These are phyloP conservation scores for Margarornis squamiger DNA, from an alignment of 2,797 vertebrate genomes.

Conservation along the genomic window DNA sequence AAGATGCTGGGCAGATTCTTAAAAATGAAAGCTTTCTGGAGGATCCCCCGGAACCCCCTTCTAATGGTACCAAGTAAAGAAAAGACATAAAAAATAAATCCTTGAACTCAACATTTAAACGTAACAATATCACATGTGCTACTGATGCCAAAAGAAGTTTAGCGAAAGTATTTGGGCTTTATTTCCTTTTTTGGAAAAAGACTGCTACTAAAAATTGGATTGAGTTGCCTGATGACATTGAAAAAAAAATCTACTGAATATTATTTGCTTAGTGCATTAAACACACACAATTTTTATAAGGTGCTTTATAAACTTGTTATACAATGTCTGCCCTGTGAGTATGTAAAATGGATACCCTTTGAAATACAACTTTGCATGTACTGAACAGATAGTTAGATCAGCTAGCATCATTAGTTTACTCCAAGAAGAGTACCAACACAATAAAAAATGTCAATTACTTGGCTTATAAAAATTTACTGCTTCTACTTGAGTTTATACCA, in stretches of 20 bases:
- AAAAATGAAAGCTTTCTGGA: conserved; percentile 9
- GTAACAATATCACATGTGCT: background rate
- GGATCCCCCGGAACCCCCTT: background rate
- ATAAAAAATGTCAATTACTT: conserved; percentile 25
- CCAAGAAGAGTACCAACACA: background rate
- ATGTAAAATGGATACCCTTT: background rate
- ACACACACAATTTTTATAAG: conserved; percentile 17
- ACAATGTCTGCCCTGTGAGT: background rate
- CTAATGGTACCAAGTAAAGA: background rate
- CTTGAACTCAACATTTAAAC: conserved; percentile 18
- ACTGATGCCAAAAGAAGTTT: conserved; percentile 29
- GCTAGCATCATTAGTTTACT: background rate
- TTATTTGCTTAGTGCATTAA: conserved; percentile 4
- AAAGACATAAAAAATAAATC: conserved; percentile 20
- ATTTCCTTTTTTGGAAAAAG: conserved; percentile 50
- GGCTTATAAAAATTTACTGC: conserved; percentile 7
- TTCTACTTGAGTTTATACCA: background rate
- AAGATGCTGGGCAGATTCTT: background rate
- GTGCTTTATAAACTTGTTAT: conserved; percentile 1
- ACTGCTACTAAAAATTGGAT: background rate
- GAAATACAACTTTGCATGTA: background rate
- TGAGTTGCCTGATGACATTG: background rate
- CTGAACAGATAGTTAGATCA: background rate
- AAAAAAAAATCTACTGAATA: background rate
- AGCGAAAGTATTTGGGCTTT: conserved; percentile 10